Evolutionary conservation across 2,888 invertebrate species (phyloP).

Genomic region (Eilema caniola): DNA sequence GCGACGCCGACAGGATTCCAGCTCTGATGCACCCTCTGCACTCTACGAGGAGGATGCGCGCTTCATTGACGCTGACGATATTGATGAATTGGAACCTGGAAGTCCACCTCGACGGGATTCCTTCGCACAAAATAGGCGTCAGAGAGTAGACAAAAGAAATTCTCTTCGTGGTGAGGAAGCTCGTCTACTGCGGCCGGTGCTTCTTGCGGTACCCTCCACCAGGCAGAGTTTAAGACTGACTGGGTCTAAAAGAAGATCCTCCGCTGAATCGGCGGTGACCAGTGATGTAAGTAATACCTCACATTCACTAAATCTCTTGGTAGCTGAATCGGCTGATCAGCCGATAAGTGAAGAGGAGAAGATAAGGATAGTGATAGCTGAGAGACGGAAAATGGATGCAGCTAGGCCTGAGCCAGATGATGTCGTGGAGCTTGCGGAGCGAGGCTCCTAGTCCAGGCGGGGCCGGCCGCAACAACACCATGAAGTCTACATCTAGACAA

Average conservation of each 20-base stretch:
- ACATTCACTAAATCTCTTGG: slow-evolving; percentile 45
- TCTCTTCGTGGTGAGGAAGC: slow-evolving; percentile 81
- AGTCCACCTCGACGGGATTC: slow-evolving; percentile 81
- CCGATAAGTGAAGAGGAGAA: slow-evolving; percentile 82
- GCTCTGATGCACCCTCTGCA: slow-evolving; percentile 76
- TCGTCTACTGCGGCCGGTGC: slow-evolving; percentile 75
- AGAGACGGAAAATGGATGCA: slow-evolving; percentile 87
- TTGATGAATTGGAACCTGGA: slow-evolving; percentile 81
- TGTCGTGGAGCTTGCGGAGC: slow-evolving; percentile 77
- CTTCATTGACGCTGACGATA: slow-evolving; percentile 88
- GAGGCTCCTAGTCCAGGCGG: slow-evolving; percentile 84
- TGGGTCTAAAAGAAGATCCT: slow-evolving; percentile 66
- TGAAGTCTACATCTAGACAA: slow-evolving; percentile 82
- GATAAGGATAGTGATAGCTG: slow-evolving; percentile 88
- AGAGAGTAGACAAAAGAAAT: slow-evolving; percentile 78
- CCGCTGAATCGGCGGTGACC: slow-evolving; percentile 69
- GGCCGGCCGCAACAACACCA: slow-evolving; percentile 85
- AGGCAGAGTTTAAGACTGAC: slow-evolving; percentile 69
- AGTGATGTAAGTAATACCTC: slow-evolving; percentile 67
- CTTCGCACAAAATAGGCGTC: slow-evolving; percentile 83
- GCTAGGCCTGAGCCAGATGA: slow-evolving; percentile 72
- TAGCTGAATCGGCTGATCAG: slow-evolving; percentile 62
- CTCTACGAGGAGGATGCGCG: slow-evolving; percentile 85
- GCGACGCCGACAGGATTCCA: slow-evolving; percentile 83
- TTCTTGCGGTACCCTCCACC: slow-evolving; percentile 75